These are phyloP conservation scores for Ceryle rudis DNA, from an alignment of 2,797 vertebrate species.

Conservation along the genomic window DNA sequence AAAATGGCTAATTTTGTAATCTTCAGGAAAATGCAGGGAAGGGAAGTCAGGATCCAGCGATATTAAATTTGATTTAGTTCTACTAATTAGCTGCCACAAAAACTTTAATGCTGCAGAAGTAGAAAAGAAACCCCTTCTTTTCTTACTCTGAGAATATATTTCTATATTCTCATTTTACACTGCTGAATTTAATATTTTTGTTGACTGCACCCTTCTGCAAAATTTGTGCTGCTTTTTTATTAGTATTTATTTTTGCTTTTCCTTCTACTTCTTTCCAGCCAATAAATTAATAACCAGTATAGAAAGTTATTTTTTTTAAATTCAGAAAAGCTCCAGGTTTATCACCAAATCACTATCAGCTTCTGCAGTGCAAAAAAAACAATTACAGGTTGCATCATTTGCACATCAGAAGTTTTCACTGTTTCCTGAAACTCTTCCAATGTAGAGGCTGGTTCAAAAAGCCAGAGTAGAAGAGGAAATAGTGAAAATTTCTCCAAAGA, in stretches of 20 bases:
- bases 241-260: background rate
- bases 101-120: background rate
- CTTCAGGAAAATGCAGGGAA: background rate
- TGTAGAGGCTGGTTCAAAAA: background rate
- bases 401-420: background rate
- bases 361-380: background rate
- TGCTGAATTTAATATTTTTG: background rate
- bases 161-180: background rate
- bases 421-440: background rate
- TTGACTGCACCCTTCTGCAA: background rate
- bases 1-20: background rate
- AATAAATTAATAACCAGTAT: background rate
- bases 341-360: background rate
- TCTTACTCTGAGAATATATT: background rate
- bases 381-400: background rate
- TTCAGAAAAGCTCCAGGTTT: background rate
- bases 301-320: background rate
- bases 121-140: background rate
- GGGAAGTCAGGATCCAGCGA: background rate
- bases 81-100: background rate
- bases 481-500: background rate
- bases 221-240: background rate
- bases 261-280: background rate
- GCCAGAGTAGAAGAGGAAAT: background rate
- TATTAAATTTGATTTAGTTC: background rate